Base-by-base conservation (phyloP, 2,888 invertebrate species). In the Pantelozetes paolii region DNA sequence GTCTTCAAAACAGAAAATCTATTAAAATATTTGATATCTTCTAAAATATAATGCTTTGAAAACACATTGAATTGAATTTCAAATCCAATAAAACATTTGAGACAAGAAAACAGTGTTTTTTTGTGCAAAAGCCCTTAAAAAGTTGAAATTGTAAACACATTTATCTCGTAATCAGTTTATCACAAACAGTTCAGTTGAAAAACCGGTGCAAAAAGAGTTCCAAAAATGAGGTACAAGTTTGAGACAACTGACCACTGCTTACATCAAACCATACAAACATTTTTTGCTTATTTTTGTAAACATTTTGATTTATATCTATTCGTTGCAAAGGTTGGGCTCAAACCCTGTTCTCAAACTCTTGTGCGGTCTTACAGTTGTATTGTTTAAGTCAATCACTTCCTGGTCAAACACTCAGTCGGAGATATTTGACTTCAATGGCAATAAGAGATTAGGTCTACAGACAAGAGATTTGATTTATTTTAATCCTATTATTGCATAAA, bases 331-430 rank as follows among this genome's bases (percentile, higher is more conserved):
- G 28, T 13, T 59, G 9, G n/a, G 28, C 11, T 28, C 15, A 28
- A 30, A 28, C n/a, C 13, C 28, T 30, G 28, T n/a, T n/a, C n/a
- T n/a, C 59, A 15, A 30, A 59, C 20, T 11, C 28, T 59, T 1
- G 26, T 20, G 28, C 11, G 2, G 15, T n/a, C n/a, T 2, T 8
- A 8, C 8, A 1, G 2, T 8, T 50, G 59, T 28, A 28, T 28
- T 59, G 59, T 59, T 28, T 59, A 30, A 18, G 59, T 59, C 30
- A 30, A 28, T n/a, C 18, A 59, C 28, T 59, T 59, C 59, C 59
- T 59, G 59, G 59, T 59, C 59, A 59, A 59, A 20, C 28, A 18
- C 8, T 59, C 1, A 5, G 50, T 50, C 50, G 2, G 1, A 1
- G 8, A 28, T 2, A 59, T n/a, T n/a, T n/a, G 2, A 28, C 5